Evolutionary conservation across 2,888 invertebrate genomes (phyloP).

Genomic region (Macroteleia sp.): DNA sequence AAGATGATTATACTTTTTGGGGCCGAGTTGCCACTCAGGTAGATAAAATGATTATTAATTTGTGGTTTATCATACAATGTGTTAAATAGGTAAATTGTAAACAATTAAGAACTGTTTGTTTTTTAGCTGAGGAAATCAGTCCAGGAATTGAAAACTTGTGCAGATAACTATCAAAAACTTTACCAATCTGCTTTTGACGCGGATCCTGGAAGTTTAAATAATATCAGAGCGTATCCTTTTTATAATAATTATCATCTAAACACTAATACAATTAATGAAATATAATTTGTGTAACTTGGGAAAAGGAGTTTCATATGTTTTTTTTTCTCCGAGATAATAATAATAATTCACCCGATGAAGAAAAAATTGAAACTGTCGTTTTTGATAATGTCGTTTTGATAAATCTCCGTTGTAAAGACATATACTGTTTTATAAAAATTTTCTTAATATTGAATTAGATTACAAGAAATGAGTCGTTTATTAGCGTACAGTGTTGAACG

Average conservation of each 20-base stretch:
- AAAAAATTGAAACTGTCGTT: no score
- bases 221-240: conserved; percentile 85
- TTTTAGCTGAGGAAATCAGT: conserved; percentile 88
- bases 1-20: conserved; percentile 91
- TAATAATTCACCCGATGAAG: no score
- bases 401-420: no score
- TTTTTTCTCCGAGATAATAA: no score
- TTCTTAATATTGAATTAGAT: conserved; percentile 83
- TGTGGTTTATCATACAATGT: no score
- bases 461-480: conserved; percentile 91
- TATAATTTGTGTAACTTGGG: no score
- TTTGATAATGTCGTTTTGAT: no score
- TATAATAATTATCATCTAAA: neutral
- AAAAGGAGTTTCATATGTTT: no score
- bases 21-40: conserved; percentile 91
- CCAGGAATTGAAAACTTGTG: conserved; percentile 89
- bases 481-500: conserved; percentile 91
- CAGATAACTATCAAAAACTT: conserved; percentile 90
- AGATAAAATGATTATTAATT: no score
- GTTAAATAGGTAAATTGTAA: no score
- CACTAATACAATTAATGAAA: no score
- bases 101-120: neutral
- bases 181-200: conserved; percentile 95
- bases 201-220: conserved; percentile 90
- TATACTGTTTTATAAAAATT: no score